Conservation (phyloP, 2,797 vertebrate genomes). For the Rhadinocentrus ornatus region DNA sequence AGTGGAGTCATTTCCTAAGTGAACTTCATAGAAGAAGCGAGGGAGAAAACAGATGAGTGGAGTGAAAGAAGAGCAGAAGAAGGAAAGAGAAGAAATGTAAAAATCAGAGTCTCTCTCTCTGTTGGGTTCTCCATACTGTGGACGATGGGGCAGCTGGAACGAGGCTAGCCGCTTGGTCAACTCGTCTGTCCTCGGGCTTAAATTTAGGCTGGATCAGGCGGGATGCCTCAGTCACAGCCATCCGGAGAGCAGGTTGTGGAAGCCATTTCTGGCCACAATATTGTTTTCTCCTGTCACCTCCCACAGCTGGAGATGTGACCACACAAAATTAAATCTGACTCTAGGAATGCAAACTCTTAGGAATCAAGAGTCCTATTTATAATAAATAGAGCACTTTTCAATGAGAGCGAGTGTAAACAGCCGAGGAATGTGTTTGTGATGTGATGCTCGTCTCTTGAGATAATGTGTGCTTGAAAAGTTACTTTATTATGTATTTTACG, state of each 20-base stretch:
- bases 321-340: constrained; percentile 36
- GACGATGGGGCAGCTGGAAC: constrained; percentile 64
- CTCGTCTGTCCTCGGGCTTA: constrained; percentile 83
- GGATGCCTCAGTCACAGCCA: constrained; percentile 33
- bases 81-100: constrained; percentile 28
- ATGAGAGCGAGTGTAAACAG: not conserved
- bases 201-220: constrained; percentile 79
- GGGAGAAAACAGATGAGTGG: constrained; percentile 47
- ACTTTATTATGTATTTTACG: no score
- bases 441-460: not conserved
- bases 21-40: constrained; percentile 44
- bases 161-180: constrained; percentile 70
- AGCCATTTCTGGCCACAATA: constrained; percentile 53
- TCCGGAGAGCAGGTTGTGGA: constrained; percentile 32
- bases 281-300: constrained; percentile 52
- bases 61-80: constrained; percentile 29
- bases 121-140: not conserved
- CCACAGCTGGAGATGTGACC: constrained; percentile 35
- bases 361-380: constrained; percentile 21
- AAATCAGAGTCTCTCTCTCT: constrained; percentile 39
- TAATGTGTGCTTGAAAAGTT: no score
- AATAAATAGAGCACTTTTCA: not conserved
- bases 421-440: not conserved
- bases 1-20: constrained; percentile 33
- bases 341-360: not conserved